A percentile compares a stretch with the other conserved stretches of the same genome.
phyloP scores from a whole-genome alignment of 2,888 invertebrate species.

The Drosophila putrida region DNA sequence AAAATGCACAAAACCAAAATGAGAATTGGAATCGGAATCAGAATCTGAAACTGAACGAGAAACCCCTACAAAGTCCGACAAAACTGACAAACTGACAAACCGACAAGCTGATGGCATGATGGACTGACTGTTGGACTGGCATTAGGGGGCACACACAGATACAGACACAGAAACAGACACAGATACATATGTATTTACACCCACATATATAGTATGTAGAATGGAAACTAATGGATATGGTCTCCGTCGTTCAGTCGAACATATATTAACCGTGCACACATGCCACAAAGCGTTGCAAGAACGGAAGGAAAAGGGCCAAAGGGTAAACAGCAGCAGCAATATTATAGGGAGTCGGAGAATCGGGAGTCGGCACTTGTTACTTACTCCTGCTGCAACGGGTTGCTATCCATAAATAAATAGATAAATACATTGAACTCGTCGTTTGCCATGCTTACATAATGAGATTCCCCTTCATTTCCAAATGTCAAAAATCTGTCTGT shows the following conservation, averaged over 20 bases:
- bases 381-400: slow-evolving; percentile 52
- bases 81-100: slow-evolving; percentile 37
- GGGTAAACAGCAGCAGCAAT: slow-evolving; percentile 41
- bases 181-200: slow-evolving; percentile 1
- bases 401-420: slow-evolving; percentile 64
- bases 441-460: slow-evolving; percentile 64
- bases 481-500: slow-evolving; percentile 53
- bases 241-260: slow-evolving; percentile 2
- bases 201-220: background rate
- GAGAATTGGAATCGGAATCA: slow-evolving; percentile 53
- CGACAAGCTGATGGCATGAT: slow-evolving; percentile 30
- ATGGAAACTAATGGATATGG: slow-evolving; percentile 30
- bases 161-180: background rate
- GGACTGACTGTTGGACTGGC: slow-evolving; percentile 30
- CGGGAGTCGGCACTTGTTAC: slow-evolving; percentile 46
- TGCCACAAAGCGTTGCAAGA: slow-evolving; percentile 32
- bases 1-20: slow-evolving; percentile 40
- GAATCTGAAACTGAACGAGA: slow-evolving; percentile 50
- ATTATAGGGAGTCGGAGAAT: slow-evolving; percentile 12
- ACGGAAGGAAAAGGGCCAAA: slow-evolving; percentile 56
- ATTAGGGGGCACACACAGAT: slow-evolving; percentile 20
- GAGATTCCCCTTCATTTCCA: slow-evolving; percentile 32
- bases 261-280: slow-evolving; percentile 17
- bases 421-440: slow-evolving; percentile 67
- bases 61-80: slow-evolving; percentile 46